Conservation (phyloP, 1,140 invertebrate species). For the Lysiphlebus fabarum region DNA sequence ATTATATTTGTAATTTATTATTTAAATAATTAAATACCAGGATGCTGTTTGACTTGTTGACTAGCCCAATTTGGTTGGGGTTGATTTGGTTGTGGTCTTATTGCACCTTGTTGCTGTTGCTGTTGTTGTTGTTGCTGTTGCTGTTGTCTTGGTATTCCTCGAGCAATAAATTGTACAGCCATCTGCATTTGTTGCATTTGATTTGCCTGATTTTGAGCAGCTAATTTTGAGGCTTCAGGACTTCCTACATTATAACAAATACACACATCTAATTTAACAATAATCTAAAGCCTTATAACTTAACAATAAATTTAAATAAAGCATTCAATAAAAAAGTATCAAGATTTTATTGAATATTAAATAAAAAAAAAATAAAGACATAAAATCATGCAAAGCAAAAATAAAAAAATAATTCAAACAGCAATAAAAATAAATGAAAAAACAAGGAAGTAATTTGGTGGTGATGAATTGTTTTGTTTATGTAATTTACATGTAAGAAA, state of each 20-base stretch:
- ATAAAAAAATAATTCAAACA: too few relatives aligned
- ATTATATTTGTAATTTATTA: not conserved
- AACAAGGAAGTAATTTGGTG: too few relatives aligned
- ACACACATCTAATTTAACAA: conserved; percentile 18
- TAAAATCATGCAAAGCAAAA: not conserved
- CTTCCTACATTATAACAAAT: conserved; percentile 35
- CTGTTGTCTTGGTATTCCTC: conserved; percentile 42
- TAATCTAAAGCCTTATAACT: not conserved
- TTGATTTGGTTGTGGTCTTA: conserved; percentile 23
- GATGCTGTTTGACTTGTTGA: conserved; percentile 46
- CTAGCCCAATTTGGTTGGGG: conserved; percentile 39
- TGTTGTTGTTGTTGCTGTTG: conserved; percentile 22
- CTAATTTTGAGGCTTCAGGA: conserved; percentile 45
- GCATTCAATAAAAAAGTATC: too few relatives aligned
- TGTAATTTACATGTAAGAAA: too few relatives aligned
- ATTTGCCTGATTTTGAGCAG: conserved; percentile 42
- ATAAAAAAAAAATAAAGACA: too few relatives aligned
- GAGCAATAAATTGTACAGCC: conserved; percentile 46
- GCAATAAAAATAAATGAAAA: too few relatives aligned
- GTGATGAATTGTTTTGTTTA: too few relatives aligned
- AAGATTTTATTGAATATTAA: too few relatives aligned
- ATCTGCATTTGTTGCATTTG: conserved; percentile 50
- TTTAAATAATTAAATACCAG: conserved; percentile 36
- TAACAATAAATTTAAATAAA: too few relatives aligned
- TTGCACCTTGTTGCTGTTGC: conserved; percentile 28